Conservation (phyloP, 2,113 vertebrate genomes). For the Phylloscopus whistleri region DNA sequence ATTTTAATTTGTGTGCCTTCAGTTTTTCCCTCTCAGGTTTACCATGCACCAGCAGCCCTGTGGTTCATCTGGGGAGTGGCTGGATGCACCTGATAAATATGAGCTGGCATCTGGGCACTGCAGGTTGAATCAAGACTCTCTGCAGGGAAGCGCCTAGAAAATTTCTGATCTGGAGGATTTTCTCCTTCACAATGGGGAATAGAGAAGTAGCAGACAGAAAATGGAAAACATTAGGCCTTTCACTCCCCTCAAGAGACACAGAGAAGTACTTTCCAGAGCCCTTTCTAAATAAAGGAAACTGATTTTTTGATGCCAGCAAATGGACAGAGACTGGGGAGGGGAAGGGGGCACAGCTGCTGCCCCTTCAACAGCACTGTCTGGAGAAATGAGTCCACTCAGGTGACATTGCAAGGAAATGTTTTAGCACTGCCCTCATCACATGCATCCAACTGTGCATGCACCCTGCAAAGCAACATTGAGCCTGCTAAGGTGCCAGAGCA, state of each 20-base stretch:
- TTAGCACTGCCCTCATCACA: rapidly evolving
- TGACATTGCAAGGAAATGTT: background rate
- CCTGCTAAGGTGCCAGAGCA: background rate
- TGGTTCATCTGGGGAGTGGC: background rate
- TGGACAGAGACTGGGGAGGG: background rate
- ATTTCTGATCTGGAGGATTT: slow-evolving; percentile 22
- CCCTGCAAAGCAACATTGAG: background rate
- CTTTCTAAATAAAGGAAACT: background rate
- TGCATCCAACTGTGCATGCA: background rate
- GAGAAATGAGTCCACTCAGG: background rate
- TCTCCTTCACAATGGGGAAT: background rate
- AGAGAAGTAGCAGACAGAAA: background rate
- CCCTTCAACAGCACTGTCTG: background rate
- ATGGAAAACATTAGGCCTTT: background rate
- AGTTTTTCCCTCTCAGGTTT: background rate
- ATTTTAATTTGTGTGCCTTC: background rate
- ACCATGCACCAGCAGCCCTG: background rate
- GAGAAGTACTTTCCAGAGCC: background rate
- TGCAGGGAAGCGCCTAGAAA: background rate
- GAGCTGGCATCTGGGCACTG: slow-evolving; percentile 39
- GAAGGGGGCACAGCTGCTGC: background rate
- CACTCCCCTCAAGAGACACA: background rate
- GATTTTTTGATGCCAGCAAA: background rate
- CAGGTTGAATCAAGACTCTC: slow-evolving; percentile 32
- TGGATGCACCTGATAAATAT: slow-evolving; percentile 37